Evolutionary conservation across 2,888 invertebrate genomes (phyloP).

Genomic region (Thymelicus sylvestris): DNA sequence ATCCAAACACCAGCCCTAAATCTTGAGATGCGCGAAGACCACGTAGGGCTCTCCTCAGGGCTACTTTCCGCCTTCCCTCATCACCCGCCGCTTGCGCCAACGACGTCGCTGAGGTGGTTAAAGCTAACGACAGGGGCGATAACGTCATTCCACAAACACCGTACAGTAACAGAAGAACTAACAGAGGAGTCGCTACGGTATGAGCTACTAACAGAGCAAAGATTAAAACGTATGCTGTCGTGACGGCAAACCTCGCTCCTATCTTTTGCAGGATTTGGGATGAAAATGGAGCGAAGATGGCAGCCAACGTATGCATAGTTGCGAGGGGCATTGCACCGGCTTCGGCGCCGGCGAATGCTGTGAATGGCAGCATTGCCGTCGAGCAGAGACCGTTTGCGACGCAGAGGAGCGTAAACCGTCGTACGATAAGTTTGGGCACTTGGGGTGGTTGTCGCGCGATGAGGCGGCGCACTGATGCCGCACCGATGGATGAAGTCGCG

Average conservation of each 20-base stretch:
- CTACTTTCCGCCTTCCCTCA: slow-evolving; percentile 67
- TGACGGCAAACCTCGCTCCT: slow-evolving; percentile 68
- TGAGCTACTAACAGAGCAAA: slow-evolving; percentile 86
- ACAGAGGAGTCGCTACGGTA: slow-evolving; percentile 67
- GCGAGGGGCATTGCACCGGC: slow-evolving; percentile 87
- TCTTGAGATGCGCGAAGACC: slow-evolving; percentile 78
- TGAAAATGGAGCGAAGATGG: slow-evolving; percentile 82
- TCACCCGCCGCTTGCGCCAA: slow-evolving; percentile 82
- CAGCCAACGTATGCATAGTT: slow-evolving; percentile 85
- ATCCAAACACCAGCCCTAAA: slow-evolving; percentile 72
- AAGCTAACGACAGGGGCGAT: slow-evolving; percentile 83
- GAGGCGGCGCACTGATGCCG: slow-evolving; percentile 90
- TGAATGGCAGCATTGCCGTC: slow-evolving; percentile 86
- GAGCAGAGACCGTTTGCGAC: slow-evolving; percentile 86
- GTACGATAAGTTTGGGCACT: slow-evolving; percentile 78
- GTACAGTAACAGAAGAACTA: slow-evolving; percentile 69
- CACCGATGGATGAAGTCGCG: slow-evolving; percentile 89
- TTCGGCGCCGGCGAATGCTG: slow-evolving; percentile 77
- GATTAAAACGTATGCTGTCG: slow-evolving; percentile 82
- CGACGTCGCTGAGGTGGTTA: slow-evolving; percentile 85
- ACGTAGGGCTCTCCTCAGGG: slow-evolving; percentile 70
- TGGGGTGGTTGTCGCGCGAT: slow-evolving; percentile 83
- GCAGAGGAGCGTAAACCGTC: slow-evolving; percentile 82
- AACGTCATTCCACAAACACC: slow-evolving; percentile 83
- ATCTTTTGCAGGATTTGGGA: slow-evolving; percentile 74